These are phyloP conservation scores for Procambarus clarkii DNA, from an alignment of 1,140 invertebrate genomes.

Conservation along the genomic window DNA sequence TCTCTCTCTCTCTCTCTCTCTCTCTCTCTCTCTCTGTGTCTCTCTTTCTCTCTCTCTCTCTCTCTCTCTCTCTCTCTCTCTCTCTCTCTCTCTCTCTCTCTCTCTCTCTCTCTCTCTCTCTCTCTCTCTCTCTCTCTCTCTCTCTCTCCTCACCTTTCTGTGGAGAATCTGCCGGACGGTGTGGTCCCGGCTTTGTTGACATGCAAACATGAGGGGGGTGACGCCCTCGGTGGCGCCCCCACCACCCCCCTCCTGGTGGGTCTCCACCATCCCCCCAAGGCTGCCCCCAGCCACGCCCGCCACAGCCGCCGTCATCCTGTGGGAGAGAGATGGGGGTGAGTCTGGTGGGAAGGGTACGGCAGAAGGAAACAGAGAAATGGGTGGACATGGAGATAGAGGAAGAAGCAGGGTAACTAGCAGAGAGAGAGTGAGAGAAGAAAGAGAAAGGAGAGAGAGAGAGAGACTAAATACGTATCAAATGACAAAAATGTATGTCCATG, in stretches of 20 bases:
- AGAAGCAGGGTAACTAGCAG: neutral
- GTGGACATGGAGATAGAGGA: neutral
- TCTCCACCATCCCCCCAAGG: neutral
- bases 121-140: too few species aligned
- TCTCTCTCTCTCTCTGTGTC: slow-evolving; percentile 11
- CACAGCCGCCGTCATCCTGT: slow-evolving; percentile 56
- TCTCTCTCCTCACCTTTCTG: too few species aligned
- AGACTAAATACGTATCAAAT: too few species aligned
- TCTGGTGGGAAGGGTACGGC: neutral
- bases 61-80: too few species aligned
- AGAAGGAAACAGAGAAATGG: neutral
- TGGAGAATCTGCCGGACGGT: slow-evolving; percentile 76
- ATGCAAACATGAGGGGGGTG: slow-evolving; percentile 91
- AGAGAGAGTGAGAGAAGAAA: neutral
- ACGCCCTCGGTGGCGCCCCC: slow-evolving; percentile 75
- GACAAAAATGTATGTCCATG: too few species aligned
- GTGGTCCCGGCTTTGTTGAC: slow-evolving; percentile 82
- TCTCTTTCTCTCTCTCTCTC: neutral
- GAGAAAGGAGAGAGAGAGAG: neutral
- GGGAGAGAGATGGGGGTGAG: neutral
- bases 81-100: too few species aligned
- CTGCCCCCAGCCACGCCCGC: slow-evolving; percentile 33
- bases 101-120: too few species aligned
- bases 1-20: neutral
- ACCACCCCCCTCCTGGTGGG: neutral